Evolutionary conservation across 2,888 invertebrate species (phyloP), one percentile per base, ranked within the genome.

Genomic region (Geophilus truncorum): DNA sequence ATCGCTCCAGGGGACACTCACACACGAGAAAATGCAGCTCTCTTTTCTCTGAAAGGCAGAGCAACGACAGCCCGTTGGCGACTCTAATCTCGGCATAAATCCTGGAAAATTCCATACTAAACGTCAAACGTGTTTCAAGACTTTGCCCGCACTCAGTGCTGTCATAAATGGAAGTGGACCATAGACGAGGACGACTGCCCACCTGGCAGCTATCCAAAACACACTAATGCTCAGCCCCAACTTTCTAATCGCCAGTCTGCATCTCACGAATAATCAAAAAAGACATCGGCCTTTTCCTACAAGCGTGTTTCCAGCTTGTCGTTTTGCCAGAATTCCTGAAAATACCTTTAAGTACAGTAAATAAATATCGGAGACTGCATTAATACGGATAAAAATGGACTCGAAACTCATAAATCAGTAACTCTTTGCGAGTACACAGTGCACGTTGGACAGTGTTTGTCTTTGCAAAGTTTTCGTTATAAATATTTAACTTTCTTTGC

Each of bases 41-140:
- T 62, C 57, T 57, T n/a, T 57, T 2, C 57, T 57, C 57, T 21
- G 57, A 62, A 62, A 62, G 5, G 57, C 57, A 6, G 21, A 23
- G 57, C 57, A 62, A 23, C 57, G 57, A 62, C 57, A 62, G 18
- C 57, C 57, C 57, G 57, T 23, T 62, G 57, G 57, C 57, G 57
- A 62, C 57, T 62, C 57, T 62, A 62, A 62, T 62, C 57, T 62
- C 57, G 57, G 57, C 57, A 62, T 62, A 62, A 62, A 62, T 62
- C 57, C 57, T 62, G 15, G 21, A 18, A 62, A 62, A 62, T 62
- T 62, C 57, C 57, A 62, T 62, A 62, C 57, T 62, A 62, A 62
- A 62, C 18, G 57, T 62, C 57, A 62, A 62, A 62, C 57, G 57
- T 62, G 57, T 62, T 62, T 62, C 57, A 62, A 21, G 57, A 62